Conservation (phyloP, 2,888 invertebrate genomes). For the Pherbina coryleti region DNA sequence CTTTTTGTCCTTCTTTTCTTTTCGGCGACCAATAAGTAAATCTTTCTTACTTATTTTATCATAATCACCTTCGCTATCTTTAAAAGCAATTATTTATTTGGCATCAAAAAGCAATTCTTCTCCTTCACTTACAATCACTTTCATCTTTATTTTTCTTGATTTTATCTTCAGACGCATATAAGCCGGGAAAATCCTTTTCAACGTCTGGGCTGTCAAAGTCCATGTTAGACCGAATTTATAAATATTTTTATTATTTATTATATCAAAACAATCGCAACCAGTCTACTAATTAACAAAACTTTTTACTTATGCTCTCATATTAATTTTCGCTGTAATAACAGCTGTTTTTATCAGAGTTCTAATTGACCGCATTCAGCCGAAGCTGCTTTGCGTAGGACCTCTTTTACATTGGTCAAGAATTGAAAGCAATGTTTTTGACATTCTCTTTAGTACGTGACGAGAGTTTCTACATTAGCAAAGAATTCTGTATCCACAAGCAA, state of each 20-base stretch:
- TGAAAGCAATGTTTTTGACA: too few relatives aligned
- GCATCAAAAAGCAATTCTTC: neutral
- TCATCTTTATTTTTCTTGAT: slow-evolving; percentile 75
- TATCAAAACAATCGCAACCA: slow-evolving; percentile 6
- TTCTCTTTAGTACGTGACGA: too few relatives aligned
- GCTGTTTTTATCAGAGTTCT: too few relatives aligned
- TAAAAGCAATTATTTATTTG: slow-evolving; percentile 31
- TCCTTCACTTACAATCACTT: slow-evolving; percentile 80
- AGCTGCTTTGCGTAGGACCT: too few relatives aligned
- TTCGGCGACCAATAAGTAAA: slow-evolving; percentile 80
- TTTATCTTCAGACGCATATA: slow-evolving; percentile 81
- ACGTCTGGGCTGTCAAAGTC: slow-evolving; percentile 81
- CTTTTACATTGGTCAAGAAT: too few relatives aligned
- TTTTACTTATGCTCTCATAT: too few relatives aligned
- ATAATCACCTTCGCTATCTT: slow-evolving; percentile 86
- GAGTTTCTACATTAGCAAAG: too few relatives aligned
- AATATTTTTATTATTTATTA: neutral
- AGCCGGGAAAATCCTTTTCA: slow-evolving; percentile 90
- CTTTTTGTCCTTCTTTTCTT: slow-evolving; percentile 88
- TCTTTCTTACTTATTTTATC: slow-evolving; percentile 85
- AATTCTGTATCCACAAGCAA: too few relatives aligned
- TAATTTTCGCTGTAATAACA: too few relatives aligned
- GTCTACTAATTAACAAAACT: too few relatives aligned
- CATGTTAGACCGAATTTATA: slow-evolving; percentile 52
- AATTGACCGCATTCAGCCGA: too few relatives aligned